Evolutionary conservation across 1,140 invertebrate species (phyloP).

Genomic region (Diprion similis): DNA sequence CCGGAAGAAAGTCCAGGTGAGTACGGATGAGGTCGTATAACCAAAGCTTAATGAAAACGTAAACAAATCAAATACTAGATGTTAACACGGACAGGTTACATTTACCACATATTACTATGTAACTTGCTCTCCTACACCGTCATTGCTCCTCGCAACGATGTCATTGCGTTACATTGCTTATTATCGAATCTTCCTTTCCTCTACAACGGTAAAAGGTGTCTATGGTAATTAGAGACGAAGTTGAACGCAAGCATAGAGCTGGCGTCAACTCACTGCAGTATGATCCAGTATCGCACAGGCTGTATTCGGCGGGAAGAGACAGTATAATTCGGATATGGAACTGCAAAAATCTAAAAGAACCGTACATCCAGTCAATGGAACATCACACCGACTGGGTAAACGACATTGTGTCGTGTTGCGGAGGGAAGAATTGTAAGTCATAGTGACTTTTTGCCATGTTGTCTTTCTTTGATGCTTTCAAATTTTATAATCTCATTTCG

Average conservation of each 20-base stretch:
- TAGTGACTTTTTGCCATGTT: slow-evolving; percentile 17
- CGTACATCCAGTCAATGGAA: slow-evolving; percentile 94
- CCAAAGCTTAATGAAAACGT: too few species aligned
- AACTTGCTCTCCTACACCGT: too few species aligned
- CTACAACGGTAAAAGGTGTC: slow-evolving; percentile 78
- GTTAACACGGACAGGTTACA: slow-evolving; percentile 6
- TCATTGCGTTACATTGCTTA: too few species aligned
- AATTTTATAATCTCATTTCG: slow-evolving; percentile 17
- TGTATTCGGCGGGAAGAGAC: slow-evolving; percentile 98
- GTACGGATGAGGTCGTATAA: slow-evolving; percentile 10
- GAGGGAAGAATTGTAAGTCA: slow-evolving; percentile 87
- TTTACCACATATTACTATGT: too few species aligned
- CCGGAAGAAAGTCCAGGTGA: slow-evolving; percentile 74
- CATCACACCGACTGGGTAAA: slow-evolving; percentile 99
- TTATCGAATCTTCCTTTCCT: slow-evolving; percentile 19
- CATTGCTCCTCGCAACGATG: too few species aligned
- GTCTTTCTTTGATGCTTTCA: slow-evolving; percentile 9
- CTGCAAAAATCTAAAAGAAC: slow-evolving; percentile 74
- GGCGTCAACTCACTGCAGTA: slow-evolving; percentile 96
- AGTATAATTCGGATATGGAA: slow-evolving; percentile 99
- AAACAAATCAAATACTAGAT: neutral
- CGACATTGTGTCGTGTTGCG: slow-evolving; percentile 97
- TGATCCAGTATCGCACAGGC: slow-evolving; percentile 83
- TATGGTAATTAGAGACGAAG: slow-evolving; percentile 97
- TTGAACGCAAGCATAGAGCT: slow-evolving; percentile 92